Percentiles rank a stretch among this genome's conserved stretches.
phyloP scores from a whole-genome alignment of 2,888 invertebrate species.

The Eupithecia vulgata region DNA sequence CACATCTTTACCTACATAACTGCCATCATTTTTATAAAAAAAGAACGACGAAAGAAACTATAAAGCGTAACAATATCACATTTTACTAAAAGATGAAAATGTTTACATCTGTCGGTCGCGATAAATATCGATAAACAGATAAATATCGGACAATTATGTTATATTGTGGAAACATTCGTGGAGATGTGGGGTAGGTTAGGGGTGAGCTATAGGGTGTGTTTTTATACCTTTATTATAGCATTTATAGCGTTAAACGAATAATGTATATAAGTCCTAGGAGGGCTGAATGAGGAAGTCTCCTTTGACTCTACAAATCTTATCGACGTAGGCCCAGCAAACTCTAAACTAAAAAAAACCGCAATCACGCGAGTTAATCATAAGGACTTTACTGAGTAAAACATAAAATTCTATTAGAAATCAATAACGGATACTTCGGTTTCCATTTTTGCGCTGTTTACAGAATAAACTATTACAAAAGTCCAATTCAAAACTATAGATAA shows the following conservation, averaged over 20 bases:
- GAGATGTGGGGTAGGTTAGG: conserved; percentile 40
- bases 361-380: too few species aligned
- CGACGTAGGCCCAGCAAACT: background rate
- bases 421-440: too few species aligned
- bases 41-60: conserved; percentile 8
- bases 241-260: background rate
- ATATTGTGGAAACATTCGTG: conserved; percentile 39
- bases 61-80: conserved; percentile 7
- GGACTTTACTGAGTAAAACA: too few species aligned
- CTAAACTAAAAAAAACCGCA: background rate
- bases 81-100: conserved; percentile 1
- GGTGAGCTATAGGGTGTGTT: conserved; percentile 32
- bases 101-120: conserved; percentile 24
- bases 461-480: too few species aligned
- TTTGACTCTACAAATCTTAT: background rate
- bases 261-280: background rate
- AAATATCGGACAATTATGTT: conserved; percentile 48
- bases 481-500: too few species aligned
- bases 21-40: conserved; percentile 1
- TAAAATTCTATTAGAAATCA: too few species aligned
- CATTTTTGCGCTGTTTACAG: too few species aligned
- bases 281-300: background rate
- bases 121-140: conserved; percentile 28
- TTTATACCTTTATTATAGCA: background rate
- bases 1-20: background rate